Evolutionary conservation across 2,888 invertebrate genomes (phyloP).

Genomic region (Rhingia campestris): DNA sequence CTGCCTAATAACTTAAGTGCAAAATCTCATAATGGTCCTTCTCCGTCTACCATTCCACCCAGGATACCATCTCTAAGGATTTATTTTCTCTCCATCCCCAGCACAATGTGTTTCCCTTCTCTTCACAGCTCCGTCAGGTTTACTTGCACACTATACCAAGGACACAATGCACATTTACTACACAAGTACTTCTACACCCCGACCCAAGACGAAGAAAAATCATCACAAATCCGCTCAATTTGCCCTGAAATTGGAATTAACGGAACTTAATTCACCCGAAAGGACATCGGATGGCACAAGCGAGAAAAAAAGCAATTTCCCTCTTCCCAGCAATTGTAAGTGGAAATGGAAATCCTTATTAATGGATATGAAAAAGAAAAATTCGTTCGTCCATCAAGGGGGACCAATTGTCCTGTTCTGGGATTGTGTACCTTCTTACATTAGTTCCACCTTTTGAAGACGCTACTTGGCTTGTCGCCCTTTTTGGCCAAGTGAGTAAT

Average conservation of each 20-base stretch:
- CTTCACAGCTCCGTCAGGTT: constrained; percentile 28
- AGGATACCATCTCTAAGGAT: constrained; percentile 50
- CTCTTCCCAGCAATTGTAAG: constrained; percentile 52
- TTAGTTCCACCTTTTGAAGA: constrained; percentile 65
- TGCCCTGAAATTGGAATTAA: constrained; percentile 74
- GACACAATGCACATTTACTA: constrained; percentile 50
- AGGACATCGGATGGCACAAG: constrained; percentile 43
- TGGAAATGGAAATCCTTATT: constrained; percentile 74
- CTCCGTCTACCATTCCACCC: constrained; percentile 13
- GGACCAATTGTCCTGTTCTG: constrained; percentile 36
- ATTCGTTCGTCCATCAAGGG: constrained; percentile 13
- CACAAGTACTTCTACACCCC: no score
- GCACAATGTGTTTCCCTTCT: constrained; percentile 18
- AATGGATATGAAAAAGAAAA: constrained; percentile 57
- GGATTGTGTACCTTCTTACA: constrained; percentile 35
- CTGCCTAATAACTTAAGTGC: constrained; percentile 63
- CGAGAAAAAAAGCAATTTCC: constrained; percentile 64
- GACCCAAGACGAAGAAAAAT: constrained; percentile 55
- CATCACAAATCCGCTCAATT: constrained; percentile 74
- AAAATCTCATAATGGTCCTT: constrained; percentile 61
- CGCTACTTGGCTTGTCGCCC: constrained; percentile 40
- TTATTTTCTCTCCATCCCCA: constrained; percentile 28
- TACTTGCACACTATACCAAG: constrained; percentile 34
- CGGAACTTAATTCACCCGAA: constrained; percentile 69
- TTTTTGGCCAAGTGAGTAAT: constrained; percentile 55